Percentiles rank a stretch among this genome's conserved stretches.
Evolutionary conservation across 2,888 invertebrate genomes (phyloP).

Genomic region (Limnephilus lunatus): DNA sequence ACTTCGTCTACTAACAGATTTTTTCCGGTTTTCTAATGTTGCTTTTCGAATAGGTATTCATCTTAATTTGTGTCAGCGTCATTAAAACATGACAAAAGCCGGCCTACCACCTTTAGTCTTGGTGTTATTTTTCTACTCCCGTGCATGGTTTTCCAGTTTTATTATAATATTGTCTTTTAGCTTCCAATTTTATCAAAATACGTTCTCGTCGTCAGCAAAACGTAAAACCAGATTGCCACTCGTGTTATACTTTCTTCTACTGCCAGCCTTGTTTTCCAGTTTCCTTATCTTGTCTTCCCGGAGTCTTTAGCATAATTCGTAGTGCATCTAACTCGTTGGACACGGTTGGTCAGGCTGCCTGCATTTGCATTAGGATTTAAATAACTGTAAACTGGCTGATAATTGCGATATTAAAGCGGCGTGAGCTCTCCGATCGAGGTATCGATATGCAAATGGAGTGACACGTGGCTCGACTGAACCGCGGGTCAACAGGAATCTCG

Average conservation of each 20-base stretch:
- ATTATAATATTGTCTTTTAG: too few relatives aligned
- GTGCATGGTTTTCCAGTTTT: too few relatives aligned
- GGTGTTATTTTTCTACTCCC: too few relatives aligned
- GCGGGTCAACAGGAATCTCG: not conserved
- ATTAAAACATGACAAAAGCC: not conserved
- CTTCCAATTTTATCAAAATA: not conserved
- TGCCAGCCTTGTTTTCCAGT: not conserved
- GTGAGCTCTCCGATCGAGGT: constrained; percentile 10
- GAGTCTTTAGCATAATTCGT: not conserved
- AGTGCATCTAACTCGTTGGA: not conserved
- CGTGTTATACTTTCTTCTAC: not conserved
- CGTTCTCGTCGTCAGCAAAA: not conserved
- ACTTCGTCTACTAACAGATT: too few relatives aligned
- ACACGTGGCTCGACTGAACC: not conserved
- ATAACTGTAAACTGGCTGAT: not conserved
- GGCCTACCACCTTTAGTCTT: not conserved
- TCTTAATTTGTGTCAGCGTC: not conserved
- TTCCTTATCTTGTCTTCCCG: not conserved
- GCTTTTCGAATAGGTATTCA: too few relatives aligned
- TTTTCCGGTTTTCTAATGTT: too few relatives aligned
- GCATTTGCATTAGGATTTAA: not conserved
- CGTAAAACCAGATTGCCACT: not conserved
- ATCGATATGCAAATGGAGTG: constrained; percentile 12
- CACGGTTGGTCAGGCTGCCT: not conserved
- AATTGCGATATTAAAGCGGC: not conserved